Evolutionary conservation across 1,140 invertebrate genomes (phyloP).

Genomic region (Aphaenogaster ashmeadi): DNA sequence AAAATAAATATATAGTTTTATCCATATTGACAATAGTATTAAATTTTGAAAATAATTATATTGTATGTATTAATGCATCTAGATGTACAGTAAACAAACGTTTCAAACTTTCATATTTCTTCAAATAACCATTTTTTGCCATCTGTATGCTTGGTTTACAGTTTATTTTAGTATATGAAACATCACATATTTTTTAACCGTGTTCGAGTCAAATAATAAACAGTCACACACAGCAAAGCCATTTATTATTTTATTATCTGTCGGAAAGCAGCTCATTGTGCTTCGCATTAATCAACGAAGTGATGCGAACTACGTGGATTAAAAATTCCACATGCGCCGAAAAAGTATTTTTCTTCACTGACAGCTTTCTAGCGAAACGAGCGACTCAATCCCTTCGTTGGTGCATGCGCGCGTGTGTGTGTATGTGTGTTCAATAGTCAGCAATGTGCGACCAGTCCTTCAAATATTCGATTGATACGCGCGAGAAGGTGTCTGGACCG

Average conservation of each 20-base stretch:
- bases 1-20: not conserved
- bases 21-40: not conserved
- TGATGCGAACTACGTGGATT: constrained; percentile 5
- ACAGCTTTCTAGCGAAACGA: not conserved
- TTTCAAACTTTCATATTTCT: not conserved
- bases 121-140: not conserved
- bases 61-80: not conserved
- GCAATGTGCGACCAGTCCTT: constrained; percentile 16
- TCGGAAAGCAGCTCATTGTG: not conserved
- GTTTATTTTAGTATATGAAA: not conserved
- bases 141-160: not conserved
- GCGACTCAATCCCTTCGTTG: not conserved
- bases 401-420: not conserved
- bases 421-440: not conserved
- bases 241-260: constrained; percentile 36
- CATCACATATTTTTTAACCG: not conserved
- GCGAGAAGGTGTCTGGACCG: constrained; percentile 33
- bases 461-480: constrained; percentile 53
- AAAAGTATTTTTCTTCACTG: constrained; percentile 34
- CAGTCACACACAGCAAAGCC: not conserved
- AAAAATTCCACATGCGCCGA: constrained; percentile 23
- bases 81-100: not conserved
- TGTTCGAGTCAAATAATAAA: not conserved
- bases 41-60: not conserved
- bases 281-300: constrained; percentile 14